These are phyloP conservation scores for Panthera tigris DNA, from an alignment of 2,113 vertebrate species.

Conservation along the genomic window DNA sequence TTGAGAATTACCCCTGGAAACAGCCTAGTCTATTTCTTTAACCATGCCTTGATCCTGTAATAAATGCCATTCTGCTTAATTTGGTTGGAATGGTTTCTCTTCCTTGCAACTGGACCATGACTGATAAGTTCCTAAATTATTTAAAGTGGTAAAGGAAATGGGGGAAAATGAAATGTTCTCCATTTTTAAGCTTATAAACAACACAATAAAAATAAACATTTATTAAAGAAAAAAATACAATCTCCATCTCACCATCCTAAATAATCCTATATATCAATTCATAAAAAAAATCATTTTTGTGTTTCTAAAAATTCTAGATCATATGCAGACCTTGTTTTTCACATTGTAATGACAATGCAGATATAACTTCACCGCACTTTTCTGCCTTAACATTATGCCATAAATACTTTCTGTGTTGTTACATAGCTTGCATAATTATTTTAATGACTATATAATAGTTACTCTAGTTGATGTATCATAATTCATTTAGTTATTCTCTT, in stretches of 20 bases:
- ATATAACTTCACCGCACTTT: constrained; percentile 10
- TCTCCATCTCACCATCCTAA: background rate
- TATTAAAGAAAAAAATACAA: background rate
- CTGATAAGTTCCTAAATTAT: background rate
- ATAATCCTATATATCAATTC: background rate
- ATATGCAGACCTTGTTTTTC: background rate
- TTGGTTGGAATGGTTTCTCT: background rate
- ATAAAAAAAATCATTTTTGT: background rate
- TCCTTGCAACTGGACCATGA: background rate
- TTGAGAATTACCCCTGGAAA: background rate
- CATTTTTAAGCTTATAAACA: constrained; percentile 39
- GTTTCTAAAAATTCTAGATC: background rate
- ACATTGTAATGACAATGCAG: background rate
- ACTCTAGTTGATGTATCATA: constrained; percentile 19
- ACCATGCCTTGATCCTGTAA: background rate
- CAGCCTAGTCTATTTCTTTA: background rate
- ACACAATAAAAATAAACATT: background rate
- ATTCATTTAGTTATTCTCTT: constrained; percentile 48
- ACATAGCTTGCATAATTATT: constrained; percentile 47
- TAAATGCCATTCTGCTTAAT: background rate
- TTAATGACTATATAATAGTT: constrained; percentile 3
- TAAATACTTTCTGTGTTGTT: constrained; percentile 34
- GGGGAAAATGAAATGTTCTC: background rate
- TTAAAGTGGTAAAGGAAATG: background rate
- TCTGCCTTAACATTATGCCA: background rate